Base-by-base conservation (phyloP, 2,113 vertebrate genomes). In the Ovis canadensis region DNA sequence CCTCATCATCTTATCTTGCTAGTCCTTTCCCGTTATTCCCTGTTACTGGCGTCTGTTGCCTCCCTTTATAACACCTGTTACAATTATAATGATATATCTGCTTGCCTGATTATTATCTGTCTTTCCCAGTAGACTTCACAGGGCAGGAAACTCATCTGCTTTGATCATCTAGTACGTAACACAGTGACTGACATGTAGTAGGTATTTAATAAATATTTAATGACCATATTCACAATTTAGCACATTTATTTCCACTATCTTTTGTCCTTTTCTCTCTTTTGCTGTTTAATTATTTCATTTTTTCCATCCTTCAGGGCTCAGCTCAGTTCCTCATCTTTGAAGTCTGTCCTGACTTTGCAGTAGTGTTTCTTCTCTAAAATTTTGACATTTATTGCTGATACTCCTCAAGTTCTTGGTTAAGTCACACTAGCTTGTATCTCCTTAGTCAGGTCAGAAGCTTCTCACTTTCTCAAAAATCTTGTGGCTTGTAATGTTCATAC, bases 161-260 rank as follows among this genome's bases (percentile, higher is more conserved):
- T 96, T 96, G 87, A 95, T 94, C 92, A 43, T 27, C 19, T 80
- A 36, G 77, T 89, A 48, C 29, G 19, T 91, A 90, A 84, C 25
- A 86, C 29, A 83, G n/a, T 90, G 62, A 77, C 52, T 88, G 52
- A 77, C 52, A 45, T 88, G 21, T 40, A 81, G n/a, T 80, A 67
- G 23, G 10, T 92, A 90, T 81, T 96, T 84, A 94, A 93, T 96
- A 96, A 88, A 90, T 93, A 85, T 82, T 96, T 94, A 91, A 93
- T 91, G 80, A 52, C 64, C 48, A 77, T 91, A 45, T 88, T 91
- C 40, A 52, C 85, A 91, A 12, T 60, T 87, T 50, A 93, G 54
- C 19, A 94, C 27, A 54, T 93, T 94, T 74, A 64, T 91, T 97
- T 33, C 29, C 12, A 31, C 78, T 67, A 48, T 94, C n/a, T 90